Evolutionary conservation across 2,888 invertebrate species (phyloP).

Genomic region (Hirtodrosophila confusa): DNA sequence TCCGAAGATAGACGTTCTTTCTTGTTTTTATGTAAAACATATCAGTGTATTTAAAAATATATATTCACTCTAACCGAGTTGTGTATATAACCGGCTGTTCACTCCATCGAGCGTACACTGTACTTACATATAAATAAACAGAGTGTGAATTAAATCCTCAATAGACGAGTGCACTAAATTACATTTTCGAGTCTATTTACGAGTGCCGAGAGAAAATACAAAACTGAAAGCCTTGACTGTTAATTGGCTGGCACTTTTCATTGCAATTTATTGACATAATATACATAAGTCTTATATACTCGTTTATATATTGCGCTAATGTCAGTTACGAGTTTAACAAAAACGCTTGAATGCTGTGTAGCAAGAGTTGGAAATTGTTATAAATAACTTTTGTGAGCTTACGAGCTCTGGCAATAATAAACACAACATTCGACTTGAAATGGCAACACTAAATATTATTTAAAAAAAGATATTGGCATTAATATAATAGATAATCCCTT

Average conservation of each 20-base stretch:
- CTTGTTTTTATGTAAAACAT: too few species aligned
- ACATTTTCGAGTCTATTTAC: constrained; percentile 17
- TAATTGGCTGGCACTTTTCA: constrained; percentile 32
- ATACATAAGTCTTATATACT: constrained; percentile 36
- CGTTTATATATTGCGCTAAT: constrained; percentile 16
- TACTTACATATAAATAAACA: constrained; percentile 28
- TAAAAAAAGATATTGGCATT: too few species aligned
- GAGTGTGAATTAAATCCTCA: constrained; percentile 32
- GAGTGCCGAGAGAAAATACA: constrained; percentile 32
- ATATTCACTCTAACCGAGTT: too few species aligned
- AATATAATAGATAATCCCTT: too few species aligned
- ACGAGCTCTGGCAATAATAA: background rate
- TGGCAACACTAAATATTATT: too few species aligned
- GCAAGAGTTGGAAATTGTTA: constrained; percentile 28
- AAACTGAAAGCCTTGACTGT: constrained; percentile 37
- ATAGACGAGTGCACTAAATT: constrained; percentile 7
- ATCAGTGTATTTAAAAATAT: too few species aligned
- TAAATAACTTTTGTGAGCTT: constrained; percentile 17
- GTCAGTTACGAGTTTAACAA: constrained; percentile 8
- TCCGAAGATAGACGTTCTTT: too few species aligned
- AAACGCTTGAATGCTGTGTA: constrained; percentile 4
- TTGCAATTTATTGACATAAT: constrained; percentile 29
- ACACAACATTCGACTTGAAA: background rate
- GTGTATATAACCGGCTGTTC: too few species aligned
- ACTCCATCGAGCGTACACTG: too few species aligned